Base-by-base conservation (phyloP, 2,797 vertebrate species). In the Dryobates pubescens region DNA sequence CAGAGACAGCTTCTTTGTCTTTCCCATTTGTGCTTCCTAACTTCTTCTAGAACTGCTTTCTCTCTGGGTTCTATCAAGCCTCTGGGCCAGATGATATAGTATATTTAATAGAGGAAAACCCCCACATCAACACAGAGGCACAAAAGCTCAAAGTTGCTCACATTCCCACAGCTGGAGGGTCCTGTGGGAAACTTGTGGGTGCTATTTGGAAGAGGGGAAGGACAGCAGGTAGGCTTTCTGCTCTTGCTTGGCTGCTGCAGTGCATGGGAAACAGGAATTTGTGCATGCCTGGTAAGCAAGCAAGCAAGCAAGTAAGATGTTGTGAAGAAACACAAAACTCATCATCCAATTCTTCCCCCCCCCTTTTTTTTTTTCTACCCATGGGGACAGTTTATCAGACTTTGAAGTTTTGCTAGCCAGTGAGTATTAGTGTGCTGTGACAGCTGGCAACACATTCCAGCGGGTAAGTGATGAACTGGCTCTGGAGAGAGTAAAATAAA, bases 381-480 rank as follows among this genome's bases (percentile, higher is more conserved):
- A 34, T 0, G 86, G 85, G 76, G 85, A 83, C 73, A 91, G 70
- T 59, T 88, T 72, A 85, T 43, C 34, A 89, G 85, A 73, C 91
- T 95, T 93, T 91, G 87, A 89, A 95, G 91, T 88, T 69, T 57
- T n/a, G 27, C 78, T 88, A 81, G 77, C 76, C 85, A 88, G 72
- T 32, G 27, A 81, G 77, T 73, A 74, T 86, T 63, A 91, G 82
- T 49, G 53, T 81, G 77, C 89, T 95, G 86, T 82, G 92, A 92
- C 94, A 92, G 86, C 89, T 94, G 96, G 88, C 86, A 89, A 57
- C 26, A 34, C 89, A 92, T 95, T 95, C 89, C 93, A 91, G 78
- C 32, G 92, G 77, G 82, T 93, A 95, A 92, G 83, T 82, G 95
- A 93, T 88, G 84, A 75, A 77, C 91, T 93, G 91, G 86, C 93